Conservation (phyloP, 2,113 vertebrate genomes). For the Eptatretus burgeri region DNA sequence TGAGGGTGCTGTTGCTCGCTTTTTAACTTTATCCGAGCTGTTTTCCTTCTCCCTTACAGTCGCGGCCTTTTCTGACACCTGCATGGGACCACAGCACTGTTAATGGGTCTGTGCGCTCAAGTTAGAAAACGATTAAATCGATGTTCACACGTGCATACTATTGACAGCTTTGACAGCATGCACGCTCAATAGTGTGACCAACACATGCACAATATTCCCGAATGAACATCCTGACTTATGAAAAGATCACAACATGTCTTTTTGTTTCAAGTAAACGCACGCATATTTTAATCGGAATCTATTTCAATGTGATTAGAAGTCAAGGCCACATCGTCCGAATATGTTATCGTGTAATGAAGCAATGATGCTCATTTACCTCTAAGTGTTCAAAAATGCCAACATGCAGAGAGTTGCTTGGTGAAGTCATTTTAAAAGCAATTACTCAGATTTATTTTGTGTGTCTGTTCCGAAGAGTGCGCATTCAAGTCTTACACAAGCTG, state of each 20-base stretch:
- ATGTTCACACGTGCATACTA: not conserved
- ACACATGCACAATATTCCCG: not conserved
- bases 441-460: not conserved
- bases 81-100: no score
- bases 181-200: not conserved
- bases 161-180: not conserved
- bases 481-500: not conserved
- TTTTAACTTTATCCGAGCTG: slow-evolving; percentile 4
- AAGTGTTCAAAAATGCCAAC: slow-evolving; percentile 2
- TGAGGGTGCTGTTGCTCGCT: not conserved
- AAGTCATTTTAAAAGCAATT: not conserved
- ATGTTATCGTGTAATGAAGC: not conserved
- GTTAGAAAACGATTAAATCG: not conserved
- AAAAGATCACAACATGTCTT: not conserved
- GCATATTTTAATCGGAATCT: no score
- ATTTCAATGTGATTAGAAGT: no score
- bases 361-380: not conserved
- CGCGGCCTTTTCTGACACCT: not conserved
- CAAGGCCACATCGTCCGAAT: not conserved
- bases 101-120: not conserved
- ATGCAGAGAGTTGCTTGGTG: not conserved
- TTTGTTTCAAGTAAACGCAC: no score
- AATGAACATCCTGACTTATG: not conserved
- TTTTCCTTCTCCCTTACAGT: not conserved
- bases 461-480: no score